Conservation (phyloP, 1,140 invertebrate species). For the Maniola jurtina region DNA sequence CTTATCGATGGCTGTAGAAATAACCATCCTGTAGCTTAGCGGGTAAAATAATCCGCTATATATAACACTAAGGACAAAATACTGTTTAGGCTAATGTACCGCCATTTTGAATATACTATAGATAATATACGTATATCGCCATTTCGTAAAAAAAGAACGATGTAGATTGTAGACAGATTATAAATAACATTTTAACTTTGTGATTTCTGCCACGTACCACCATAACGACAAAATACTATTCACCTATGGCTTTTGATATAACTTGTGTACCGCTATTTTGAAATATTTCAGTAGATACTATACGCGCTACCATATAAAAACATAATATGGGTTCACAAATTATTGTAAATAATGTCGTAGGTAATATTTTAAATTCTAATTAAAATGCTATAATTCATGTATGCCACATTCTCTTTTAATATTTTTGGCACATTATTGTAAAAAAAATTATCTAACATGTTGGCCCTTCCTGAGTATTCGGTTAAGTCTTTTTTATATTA, state of each 20-base stretch:
- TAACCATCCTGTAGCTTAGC: slow-evolving; percentile 43
- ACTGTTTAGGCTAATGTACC: slow-evolving; percentile 21
- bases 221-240: slow-evolving; percentile 1
- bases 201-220: neutral
- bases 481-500: neutral
- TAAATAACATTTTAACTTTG: slow-evolving; percentile 2
- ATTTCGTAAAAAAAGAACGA: neutral
- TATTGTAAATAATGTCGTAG: neutral
- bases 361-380: neutral
- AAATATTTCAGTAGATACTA: slow-evolving; percentile 2
- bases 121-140: neutral
- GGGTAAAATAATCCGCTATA: slow-evolving; percentile 26
- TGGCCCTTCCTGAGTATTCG: slow-evolving; percentile 25
- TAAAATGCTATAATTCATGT: slow-evolving; percentile 3
- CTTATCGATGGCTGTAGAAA: no score
- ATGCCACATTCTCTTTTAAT: slow-evolving; percentile 4
- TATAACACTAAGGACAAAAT: slow-evolving; percentile 26
- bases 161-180: neutral
- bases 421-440: slow-evolving; percentile 9
- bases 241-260: neutral
- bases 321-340: neutral
- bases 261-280: neutral
- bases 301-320: neutral
- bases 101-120: slow-evolving; percentile 22
- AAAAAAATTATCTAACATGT: neutral